Evolutionary conservation across 2,797 vertebrate species (phyloP).

Genomic region (Parauchenoglanis punctatus): DNA sequence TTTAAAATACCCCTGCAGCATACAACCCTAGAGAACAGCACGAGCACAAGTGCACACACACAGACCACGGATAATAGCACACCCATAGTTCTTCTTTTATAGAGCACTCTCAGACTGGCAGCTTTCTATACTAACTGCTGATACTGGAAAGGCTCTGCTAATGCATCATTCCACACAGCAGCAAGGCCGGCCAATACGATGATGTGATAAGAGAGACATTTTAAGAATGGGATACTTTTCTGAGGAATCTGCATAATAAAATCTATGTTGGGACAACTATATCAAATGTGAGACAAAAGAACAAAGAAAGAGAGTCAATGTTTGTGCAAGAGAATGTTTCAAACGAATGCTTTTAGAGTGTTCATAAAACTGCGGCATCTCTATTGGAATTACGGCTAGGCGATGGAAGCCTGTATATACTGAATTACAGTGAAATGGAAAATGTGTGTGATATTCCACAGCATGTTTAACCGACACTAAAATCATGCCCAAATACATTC

Average conservation of each 20-base stretch:
- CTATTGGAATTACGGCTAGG: not conserved
- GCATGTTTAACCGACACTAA: not conserved
- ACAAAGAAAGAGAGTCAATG: not conserved
- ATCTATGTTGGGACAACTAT: not conserved
- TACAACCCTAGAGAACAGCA: constrained; percentile 10
- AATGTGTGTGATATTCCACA: not conserved
- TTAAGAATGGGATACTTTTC: too few species aligned
- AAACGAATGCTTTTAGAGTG: not conserved
- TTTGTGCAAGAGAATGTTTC: not conserved
- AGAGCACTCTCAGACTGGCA: not conserved
- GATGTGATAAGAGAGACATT: not conserved
- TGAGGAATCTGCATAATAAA: not conserved
- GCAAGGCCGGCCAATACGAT: too few species aligned
- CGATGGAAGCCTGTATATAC: not conserved
- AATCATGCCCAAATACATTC: not conserved
- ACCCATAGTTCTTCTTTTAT: constrained; percentile 6
- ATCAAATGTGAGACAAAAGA: not conserved
- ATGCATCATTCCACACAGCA: not conserved
- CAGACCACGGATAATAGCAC: not conserved
- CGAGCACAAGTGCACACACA: not conserved
- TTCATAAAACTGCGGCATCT: not conserved
- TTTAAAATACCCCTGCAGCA: constrained; percentile 36
- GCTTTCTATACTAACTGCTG: not conserved
- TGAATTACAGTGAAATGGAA: not conserved
- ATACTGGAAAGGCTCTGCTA: not conserved